Evolutionary conservation across 2,888 invertebrate genomes (phyloP).

Genomic region (Heteropelma amictum): DNA sequence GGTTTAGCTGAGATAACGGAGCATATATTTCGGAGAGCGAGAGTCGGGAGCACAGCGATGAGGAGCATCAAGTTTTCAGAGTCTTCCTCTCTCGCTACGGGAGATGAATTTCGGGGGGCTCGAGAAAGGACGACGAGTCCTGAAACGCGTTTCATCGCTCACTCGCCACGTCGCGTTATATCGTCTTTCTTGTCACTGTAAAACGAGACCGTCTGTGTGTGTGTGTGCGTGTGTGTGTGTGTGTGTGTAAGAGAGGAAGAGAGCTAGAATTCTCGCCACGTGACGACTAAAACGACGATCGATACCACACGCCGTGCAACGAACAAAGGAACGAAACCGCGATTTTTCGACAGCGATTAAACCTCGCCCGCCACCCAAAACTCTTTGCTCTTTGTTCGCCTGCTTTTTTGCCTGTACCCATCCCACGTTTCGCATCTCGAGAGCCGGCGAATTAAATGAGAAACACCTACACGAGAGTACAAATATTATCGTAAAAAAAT

Average conservation of each 20-base stretch:
- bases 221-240: neutral
- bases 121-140: neutral
- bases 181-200: neutral
- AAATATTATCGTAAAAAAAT: too few relatives aligned
- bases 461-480: too few relatives aligned
- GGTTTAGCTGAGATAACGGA: conserved; percentile 32
- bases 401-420: neutral
- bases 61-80: too few relatives aligned
- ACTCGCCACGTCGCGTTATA: neutral
- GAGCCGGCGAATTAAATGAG: neutral
- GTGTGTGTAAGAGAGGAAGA: neutral
- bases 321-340: conserved; percentile 43
- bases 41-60: neutral
- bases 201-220: neutral
- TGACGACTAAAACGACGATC: conserved; percentile 43
- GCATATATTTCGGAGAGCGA: conserved; percentile 6
- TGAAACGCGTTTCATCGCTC: conserved; percentile 7
- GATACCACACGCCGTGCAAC: conserved; percentile 26
- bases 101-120: conserved; percentile 8
- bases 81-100: neutral
- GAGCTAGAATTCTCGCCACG: conserved; percentile 26
- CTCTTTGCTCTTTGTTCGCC: neutral
- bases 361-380: neutral
- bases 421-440: neutral
- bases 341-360: conserved; percentile 39